phyloP scores from a whole-genome alignment of 2,797 vertebrate species.

The Emys orbicularis region DNA sequence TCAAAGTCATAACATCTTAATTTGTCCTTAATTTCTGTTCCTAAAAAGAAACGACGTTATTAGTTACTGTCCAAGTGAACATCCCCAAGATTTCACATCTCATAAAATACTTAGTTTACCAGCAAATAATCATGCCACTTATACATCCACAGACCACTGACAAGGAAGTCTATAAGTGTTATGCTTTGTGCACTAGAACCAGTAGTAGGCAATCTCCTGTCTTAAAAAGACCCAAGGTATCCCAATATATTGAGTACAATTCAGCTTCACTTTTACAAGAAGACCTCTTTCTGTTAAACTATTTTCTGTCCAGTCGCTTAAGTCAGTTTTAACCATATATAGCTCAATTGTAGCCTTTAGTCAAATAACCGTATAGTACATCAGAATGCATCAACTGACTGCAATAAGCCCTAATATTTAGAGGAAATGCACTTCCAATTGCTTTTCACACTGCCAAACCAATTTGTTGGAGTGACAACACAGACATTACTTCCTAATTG shows the following conservation, averaged over 20 bases:
- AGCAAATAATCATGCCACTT: neutral
- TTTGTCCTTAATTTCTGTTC: constrained; percentile 97
- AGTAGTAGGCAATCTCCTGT: neutral
- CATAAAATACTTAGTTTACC: neutral
- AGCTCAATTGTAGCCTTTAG: neutral
- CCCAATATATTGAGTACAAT: neutral
- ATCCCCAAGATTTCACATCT: neutral
- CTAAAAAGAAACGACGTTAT: constrained; percentile 79
- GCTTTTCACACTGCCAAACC: neutral
- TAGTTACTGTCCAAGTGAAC: constrained; percentile 26
- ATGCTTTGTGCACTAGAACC: neutral
- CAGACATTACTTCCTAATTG: constrained; percentile 13
- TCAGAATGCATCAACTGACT: constrained; percentile 44
- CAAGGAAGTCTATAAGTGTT: neutral
- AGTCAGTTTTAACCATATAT: neutral
- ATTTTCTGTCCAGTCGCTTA: neutral
- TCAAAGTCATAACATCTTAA: constrained; percentile 89
- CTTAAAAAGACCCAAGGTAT: neutral
- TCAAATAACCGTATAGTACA: neutral
- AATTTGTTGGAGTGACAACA: neutral
- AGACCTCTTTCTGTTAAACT: neutral
- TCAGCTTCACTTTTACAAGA: constrained; percentile 11
- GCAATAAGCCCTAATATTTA: constrained; percentile 5
- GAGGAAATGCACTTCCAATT: constrained; percentile 21
- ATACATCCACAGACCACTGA: neutral